Evolutionary conservation across 2,888 invertebrate species (phyloP), one percentile per base, ranked within the genome.

Genomic region (Leucoma salicis): DNA sequence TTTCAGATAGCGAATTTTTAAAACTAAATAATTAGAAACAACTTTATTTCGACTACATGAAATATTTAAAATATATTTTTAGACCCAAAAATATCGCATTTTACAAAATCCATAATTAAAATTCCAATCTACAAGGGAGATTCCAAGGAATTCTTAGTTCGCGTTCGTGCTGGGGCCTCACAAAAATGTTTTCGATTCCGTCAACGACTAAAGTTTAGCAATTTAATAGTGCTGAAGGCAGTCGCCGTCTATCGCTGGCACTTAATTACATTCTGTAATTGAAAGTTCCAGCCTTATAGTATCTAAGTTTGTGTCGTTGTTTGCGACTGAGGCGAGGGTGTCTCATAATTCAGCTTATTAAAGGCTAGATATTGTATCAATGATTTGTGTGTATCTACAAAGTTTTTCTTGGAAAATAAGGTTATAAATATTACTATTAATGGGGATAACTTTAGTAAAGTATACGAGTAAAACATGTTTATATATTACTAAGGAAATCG

Each of bases 221-320:
- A 77, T 84, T 81, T 77, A 77, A 82, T 82, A 79, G 79, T 74
- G 78, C 68, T 57, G 70, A 74, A 66, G 77, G 74, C 66, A 62
- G 73, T 68, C 70, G 67, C 43, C 72, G 67, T 75, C 75, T 52
- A 52, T 48, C 47, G 67, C 69, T 64, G 70, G 64, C 79, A 78
- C 79, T 82, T 84, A 84, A 87, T 86, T 86, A 81, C 77, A 71
- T 66, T 66, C 55, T 49, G 65, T 82, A 84, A 84, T 84, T 83
- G 82, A 86, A 85, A 83, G 77, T 83, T 82, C 44, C 56, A 39
- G 67, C 64, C 68, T 70, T 70, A 74, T 74, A 69, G 70, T 63
- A 72, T 68, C 72, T 73, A 44, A 62, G 53, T 47, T 59, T 55
- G 8, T 54, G 54, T 59, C 53, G 38, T 43, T 42, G 39, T 42